Evolutionary conservation across 2,113 vertebrate genomes (phyloP).

Genomic region (Hyperopisus bebe): DNA sequence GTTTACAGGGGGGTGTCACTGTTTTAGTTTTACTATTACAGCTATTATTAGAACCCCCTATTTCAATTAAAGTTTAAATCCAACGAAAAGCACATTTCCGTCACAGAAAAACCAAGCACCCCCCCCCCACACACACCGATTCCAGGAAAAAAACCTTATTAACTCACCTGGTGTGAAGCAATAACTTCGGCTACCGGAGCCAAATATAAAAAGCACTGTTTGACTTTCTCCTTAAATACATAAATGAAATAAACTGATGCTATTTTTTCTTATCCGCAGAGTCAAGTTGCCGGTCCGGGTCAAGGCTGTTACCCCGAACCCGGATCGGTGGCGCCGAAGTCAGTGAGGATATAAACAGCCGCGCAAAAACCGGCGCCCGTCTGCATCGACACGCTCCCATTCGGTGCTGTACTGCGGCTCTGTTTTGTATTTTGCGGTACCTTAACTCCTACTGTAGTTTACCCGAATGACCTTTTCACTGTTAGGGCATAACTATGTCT

Average conservation of each 20-base stretch:
- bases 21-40: too few species aligned
- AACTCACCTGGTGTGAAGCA: background rate
- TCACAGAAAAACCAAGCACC: background rate
- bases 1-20: background rate
- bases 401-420: background rate
- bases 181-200: background rate
- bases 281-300: background rate
- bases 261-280: background rate
- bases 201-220: background rate
- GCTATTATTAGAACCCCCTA: background rate
- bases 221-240: background rate
- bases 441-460: background rate
- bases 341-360: background rate
- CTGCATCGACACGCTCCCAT: background rate
- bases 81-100: background rate
- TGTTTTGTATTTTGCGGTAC: background rate
- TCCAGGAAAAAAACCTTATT: background rate
- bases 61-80: background rate
- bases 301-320: background rate
- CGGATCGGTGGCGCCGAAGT: background rate
- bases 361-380: background rate
- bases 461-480: background rate
- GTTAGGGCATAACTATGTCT: background rate
- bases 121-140: background rate
- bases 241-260: background rate